phyloP scores from a whole-genome alignment of 2,113 vertebrate genomes.

The Plestiodon gilberti region DNA sequence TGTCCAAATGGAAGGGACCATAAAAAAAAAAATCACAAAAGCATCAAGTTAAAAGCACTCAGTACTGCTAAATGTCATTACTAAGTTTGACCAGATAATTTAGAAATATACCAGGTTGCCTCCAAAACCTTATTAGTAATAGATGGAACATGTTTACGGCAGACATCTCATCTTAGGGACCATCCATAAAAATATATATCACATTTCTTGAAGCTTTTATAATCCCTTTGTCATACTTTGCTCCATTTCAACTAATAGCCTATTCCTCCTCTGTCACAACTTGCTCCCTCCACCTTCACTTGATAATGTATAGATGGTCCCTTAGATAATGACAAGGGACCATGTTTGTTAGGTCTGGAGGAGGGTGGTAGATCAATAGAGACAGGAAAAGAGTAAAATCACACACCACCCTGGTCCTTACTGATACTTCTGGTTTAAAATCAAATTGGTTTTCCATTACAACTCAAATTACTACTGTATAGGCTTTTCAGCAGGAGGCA shows the following conservation, averaged over 20 bases:
- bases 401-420: background rate
- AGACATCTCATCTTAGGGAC: background rate
- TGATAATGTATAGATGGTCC: background rate
- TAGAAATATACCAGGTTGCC: background rate
- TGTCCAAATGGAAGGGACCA: background rate
- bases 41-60: background rate
- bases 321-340: background rate
- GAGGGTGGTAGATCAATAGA: background rate
- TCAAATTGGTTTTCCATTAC: background rate
- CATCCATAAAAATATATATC: background rate
- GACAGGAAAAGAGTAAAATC: background rate
- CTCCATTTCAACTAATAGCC: background rate
- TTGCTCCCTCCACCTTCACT: no score
- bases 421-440: background rate
- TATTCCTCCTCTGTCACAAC: no score
- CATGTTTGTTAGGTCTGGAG: background rate
- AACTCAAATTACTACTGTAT: no score
- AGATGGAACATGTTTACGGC: background rate
- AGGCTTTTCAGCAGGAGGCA: background rate
- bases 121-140: background rate
- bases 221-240: background rate
- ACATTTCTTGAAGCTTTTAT: background rate
- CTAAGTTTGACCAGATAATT: background rate
- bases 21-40: background rate
- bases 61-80: background rate